Conservation (phyloP, 2,797 vertebrate genomes). For the Rhinatrema bivittatum region DNA sequence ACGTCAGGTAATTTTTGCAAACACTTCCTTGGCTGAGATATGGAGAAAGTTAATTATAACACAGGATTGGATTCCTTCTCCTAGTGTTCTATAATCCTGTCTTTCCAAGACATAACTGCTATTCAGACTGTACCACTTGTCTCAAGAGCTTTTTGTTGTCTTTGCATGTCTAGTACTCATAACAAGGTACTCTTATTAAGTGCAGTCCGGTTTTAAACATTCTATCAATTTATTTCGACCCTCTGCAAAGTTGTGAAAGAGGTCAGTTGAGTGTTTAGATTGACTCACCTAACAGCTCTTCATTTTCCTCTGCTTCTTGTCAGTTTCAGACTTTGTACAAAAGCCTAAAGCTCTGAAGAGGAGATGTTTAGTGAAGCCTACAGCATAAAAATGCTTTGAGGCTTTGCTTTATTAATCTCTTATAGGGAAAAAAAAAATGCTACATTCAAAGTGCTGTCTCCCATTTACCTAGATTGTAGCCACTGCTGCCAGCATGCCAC, state of each 20-base stretch:
- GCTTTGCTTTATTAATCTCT: too few species aligned
- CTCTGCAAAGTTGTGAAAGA: slow-evolving; percentile 29
- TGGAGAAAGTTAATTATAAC: slow-evolving; percentile 20
- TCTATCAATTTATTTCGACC: slow-evolving; percentile 26
- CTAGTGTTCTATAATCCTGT: slow-evolving; percentile 7
- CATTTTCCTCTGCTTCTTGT: slow-evolving; percentile 40
- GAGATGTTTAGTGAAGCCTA: slow-evolving; percentile 22
- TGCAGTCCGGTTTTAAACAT: slow-evolving; percentile 31
- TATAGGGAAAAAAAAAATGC: too few species aligned
- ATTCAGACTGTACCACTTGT: slow-evolving; percentile 17
- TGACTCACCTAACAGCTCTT: slow-evolving; percentile 26
- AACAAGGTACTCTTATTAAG: slow-evolving; percentile 31
- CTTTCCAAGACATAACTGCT: slow-evolving; percentile 24
- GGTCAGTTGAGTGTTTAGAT: slow-evolving; percentile 17
- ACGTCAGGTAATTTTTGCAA: slow-evolving; percentile 6
- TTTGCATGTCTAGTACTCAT: slow-evolving; percentile 25
- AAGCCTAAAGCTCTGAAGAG: slow-evolving; percentile 18
- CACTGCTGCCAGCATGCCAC: too few species aligned
- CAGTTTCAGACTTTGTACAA: slow-evolving; percentile 22
- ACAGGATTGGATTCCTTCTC: slow-evolving; percentile 26
- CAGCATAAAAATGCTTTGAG: too few species aligned
- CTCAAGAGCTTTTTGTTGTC: slow-evolving; percentile 34
- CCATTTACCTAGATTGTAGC: too few species aligned
- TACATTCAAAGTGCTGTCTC: too few species aligned
- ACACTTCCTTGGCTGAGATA: slow-evolving; percentile 2